Percentiles rank a stretch among this genome's conserved stretches.
These are phyloP conservation scores for Archivesica marissinica DNA, from an alignment of 1,140 invertebrate genomes.

Conservation along the genomic window DNA sequence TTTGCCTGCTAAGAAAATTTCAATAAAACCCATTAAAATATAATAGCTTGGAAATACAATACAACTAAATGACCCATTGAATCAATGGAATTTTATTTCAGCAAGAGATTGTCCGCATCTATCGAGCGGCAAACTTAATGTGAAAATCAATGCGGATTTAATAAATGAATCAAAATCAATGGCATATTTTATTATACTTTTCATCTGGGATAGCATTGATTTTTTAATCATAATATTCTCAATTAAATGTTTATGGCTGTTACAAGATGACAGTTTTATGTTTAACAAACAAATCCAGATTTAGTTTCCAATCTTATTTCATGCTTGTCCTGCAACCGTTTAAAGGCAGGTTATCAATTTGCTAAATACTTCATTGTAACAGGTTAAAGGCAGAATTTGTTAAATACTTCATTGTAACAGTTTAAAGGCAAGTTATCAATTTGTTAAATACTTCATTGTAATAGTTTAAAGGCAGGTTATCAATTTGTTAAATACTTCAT, in stretches of 20 bases:
- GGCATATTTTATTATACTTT: slow-evolving; percentile 63
- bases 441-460: too few species aligned
- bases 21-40: slow-evolving; percentile 45
- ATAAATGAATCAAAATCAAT: slow-evolving; percentile 64
- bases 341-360: slow-evolving; percentile 2
- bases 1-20: slow-evolving; percentile 26
- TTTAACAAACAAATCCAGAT: slow-evolving; percentile 39
- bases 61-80: slow-evolving; percentile 50
- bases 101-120: slow-evolving; percentile 39
- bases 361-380: too few species aligned
- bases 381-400: too few species aligned
- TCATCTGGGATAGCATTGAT: slow-evolving; percentile 56
- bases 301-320: slow-evolving; percentile 1
- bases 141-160: slow-evolving; percentile 64
- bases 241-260: slow-evolving; percentile 63
- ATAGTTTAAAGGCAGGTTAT: too few species aligned
- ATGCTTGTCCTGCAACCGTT: background rate
- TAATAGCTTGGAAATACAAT: slow-evolving; percentile 47
- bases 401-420: too few species aligned
- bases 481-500: too few species aligned
- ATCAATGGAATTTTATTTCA: slow-evolving; percentile 61
- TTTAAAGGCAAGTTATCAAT: too few species aligned
- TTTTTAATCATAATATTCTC: slow-evolving; percentile 58
- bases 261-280: slow-evolving; percentile 46
- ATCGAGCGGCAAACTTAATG: slow-evolving; percentile 35